Evolutionary conservation across 2,888 invertebrate genomes (phyloP).

Genomic region (Philaethria dido): DNA sequence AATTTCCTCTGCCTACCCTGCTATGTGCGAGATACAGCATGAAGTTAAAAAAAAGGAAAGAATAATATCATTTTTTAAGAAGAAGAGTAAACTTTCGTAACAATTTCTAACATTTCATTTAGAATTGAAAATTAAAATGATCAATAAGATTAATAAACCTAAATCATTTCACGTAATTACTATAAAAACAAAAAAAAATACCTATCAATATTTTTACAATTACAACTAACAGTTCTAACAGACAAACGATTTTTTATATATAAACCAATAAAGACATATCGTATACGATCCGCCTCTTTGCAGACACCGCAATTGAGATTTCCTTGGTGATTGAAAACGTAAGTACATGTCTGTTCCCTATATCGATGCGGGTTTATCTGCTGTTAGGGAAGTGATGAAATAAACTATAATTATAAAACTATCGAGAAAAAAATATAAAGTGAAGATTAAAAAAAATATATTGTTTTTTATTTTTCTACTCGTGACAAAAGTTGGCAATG

Average conservation of each 20-base stretch:
- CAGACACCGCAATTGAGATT: slow-evolving; percentile 51
- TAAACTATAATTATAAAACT: not conserved
- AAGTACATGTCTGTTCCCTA: slow-evolving; percentile 43
- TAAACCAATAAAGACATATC: slow-evolving; percentile 21
- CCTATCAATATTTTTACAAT: not conserved
- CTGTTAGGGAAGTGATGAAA: slow-evolving; percentile 20
- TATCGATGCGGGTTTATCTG: slow-evolving; percentile 41
- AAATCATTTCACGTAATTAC: not conserved
- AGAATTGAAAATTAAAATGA: no score
- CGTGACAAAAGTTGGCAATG: not conserved
- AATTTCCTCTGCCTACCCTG: no score
- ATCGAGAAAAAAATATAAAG: not conserved
- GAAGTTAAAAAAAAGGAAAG: no score
- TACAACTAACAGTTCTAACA: not conserved
- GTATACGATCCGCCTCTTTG: slow-evolving; percentile 34
- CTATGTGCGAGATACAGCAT: no score
- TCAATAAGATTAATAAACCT: no score
- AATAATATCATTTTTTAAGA: no score
- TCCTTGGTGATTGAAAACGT: slow-evolving; percentile 47
- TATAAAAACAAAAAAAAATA: not conserved
- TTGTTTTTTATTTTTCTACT: not conserved
- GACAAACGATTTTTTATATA: slow-evolving; percentile 19
- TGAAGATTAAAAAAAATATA: not conserved
- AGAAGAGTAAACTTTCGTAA: no score
- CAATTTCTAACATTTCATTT: no score